A percentile compares a stretch with the other conserved stretches of the same genome.
Evolutionary conservation across 2,113 vertebrate genomes (phyloP).

Genomic region (Eurystomus gularis): DNA sequence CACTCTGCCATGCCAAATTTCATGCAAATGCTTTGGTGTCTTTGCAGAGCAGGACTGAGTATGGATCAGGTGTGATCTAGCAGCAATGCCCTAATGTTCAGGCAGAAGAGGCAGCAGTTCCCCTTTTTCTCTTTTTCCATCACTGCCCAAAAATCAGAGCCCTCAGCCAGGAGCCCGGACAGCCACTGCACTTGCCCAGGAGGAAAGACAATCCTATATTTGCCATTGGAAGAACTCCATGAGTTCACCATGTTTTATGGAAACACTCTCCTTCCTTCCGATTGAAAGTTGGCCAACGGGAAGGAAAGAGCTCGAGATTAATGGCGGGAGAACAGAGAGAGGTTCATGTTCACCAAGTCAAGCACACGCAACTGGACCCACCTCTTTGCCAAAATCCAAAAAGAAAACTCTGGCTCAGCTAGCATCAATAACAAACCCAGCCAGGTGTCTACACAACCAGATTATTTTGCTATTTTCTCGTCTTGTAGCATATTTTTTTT

Average conservation of each 20-base stretch:
- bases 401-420: background rate
- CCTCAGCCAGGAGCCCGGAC: background rate
- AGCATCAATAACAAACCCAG: background rate
- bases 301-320: background rate
- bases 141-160: background rate
- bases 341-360: background rate
- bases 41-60: background rate
- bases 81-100: background rate
- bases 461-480: slow-evolving; percentile 5
- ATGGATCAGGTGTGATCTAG: no score
- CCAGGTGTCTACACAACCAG: background rate
- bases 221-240: background rate
- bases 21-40: background rate
- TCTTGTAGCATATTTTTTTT: background rate
- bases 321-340: background rate
- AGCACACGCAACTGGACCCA: background rate
- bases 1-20: background rate
- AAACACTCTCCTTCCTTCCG: background rate
- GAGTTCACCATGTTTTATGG: fast-evolving
- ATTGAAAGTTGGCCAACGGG: background rate
- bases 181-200: background rate
- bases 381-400: background rate
- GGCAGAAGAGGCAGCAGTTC: background rate
- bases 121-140: background rate
- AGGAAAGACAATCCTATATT: background rate